A percentile compares a stretch with the other conserved stretches of the same genome.
Evolutionary conservation across 2,797 vertebrate species (phyloP).

Genomic region (Diplodus puntazzo): DNA sequence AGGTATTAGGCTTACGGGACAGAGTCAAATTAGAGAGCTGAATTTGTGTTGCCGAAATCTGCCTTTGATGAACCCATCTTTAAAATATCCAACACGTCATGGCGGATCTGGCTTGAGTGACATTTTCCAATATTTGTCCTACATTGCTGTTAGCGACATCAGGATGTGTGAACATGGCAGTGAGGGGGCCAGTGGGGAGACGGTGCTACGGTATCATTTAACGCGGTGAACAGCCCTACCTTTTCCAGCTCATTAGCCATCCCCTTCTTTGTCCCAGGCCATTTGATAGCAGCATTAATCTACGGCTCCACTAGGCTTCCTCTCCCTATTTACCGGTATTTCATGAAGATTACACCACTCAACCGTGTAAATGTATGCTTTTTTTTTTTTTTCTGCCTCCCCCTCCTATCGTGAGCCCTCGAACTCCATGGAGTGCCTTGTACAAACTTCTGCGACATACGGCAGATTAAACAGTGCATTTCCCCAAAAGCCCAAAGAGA

Average conservation of each 20-base stretch:
- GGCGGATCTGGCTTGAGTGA: constrained; percentile 57
- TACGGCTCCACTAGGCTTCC: constrained; percentile 80
- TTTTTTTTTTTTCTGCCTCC: constrained; percentile 51
- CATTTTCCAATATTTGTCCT: constrained; percentile 79
- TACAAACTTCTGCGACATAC: constrained; percentile 74
- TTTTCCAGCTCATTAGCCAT: constrained; percentile 87
- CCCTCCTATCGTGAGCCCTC: constrained; percentile 65
- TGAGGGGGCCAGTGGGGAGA: constrained; percentile 75
- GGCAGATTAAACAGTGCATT: constrained; percentile 70
- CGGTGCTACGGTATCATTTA: constrained; percentile 79
- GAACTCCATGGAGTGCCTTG: constrained; percentile 77
- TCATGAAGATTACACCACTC: constrained; percentile 86
- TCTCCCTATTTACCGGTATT: constrained; percentile 83
- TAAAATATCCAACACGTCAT: constrained; percentile 61
- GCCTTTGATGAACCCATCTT: constrained; percentile 65
- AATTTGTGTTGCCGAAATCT: constrained; percentile 44
- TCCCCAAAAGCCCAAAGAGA: constrained; percentile 67
- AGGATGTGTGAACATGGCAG: constrained; percentile 77
- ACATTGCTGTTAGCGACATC: constrained; percentile 72
- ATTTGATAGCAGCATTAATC: constrained; percentile 87
- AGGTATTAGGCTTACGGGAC: constrained; percentile 35
- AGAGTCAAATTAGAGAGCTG: constrained; percentile 54
- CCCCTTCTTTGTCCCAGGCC: constrained; percentile 85
- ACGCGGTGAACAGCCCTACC: constrained; percentile 79
- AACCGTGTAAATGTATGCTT: constrained; percentile 81